Evolutionary conservation across 2,113 vertebrate species (phyloP).

Genomic region (Forbesichthys papilliferus): DNA sequence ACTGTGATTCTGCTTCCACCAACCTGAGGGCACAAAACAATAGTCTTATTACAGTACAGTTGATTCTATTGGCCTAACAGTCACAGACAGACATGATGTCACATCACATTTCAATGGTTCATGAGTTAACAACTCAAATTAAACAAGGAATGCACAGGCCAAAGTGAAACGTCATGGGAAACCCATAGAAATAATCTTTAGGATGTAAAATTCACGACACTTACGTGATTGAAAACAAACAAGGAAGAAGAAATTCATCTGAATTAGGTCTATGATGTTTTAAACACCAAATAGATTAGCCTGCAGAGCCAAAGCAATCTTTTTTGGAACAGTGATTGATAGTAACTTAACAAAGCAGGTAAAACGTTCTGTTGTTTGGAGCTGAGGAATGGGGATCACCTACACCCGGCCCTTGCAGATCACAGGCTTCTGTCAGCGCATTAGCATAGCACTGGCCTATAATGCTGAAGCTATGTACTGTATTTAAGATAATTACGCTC

Average conservation of each 20-base stretch:
- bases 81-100: conserved; percentile 23
- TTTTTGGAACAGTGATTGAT: no score
- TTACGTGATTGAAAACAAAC: no score
- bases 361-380: conserved; percentile 6
- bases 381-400: neutral
- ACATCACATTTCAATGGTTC: conserved; percentile 2
- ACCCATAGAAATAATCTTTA: no score
- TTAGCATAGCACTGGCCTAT: neutral
- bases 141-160: no score
- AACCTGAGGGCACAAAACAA: conserved; percentile 55
- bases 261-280: no score
- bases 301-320: no score
- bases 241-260: no score
- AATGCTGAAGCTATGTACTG: neutral
- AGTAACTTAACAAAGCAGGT: neutral
- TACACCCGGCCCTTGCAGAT: neutral
- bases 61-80: conserved; percentile 33
- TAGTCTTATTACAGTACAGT: conserved; percentile 38
- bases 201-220: no score
- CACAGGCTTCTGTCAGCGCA: neutral
- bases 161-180: no score
- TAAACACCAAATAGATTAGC: no score
- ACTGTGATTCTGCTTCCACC: conserved; percentile 54
- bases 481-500: conserved; percentile 14
- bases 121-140: neutral